These are phyloP conservation scores for Nannobrachium achirus DNA, from an alignment of 2,113 vertebrate species.

Conservation along the genomic window DNA sequence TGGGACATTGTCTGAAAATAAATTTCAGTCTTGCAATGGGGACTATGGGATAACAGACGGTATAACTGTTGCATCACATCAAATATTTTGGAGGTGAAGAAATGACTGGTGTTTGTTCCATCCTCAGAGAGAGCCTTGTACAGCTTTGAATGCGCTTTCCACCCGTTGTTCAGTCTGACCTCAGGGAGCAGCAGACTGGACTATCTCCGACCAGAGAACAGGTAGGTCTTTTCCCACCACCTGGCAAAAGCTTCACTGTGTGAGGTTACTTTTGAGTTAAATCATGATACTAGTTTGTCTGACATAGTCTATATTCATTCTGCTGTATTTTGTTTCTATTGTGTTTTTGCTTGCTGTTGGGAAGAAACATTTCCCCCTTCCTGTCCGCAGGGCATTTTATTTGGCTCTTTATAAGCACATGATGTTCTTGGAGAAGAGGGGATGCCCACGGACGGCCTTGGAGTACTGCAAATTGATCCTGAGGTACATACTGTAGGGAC, in stretches of 20 bases:
- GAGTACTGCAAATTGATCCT: constrained; percentile 97
- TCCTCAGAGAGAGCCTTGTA: constrained; percentile 89
- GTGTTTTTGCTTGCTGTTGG: no score
- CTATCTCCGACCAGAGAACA: constrained; percentile 93
- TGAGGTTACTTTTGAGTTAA: constrained; percentile 4
- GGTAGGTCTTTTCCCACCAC: constrained; percentile 71
- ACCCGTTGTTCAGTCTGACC: constrained; percentile 94
- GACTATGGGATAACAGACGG: no score
- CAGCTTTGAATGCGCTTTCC: constrained; percentile 94
- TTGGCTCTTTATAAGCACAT: constrained; percentile 95
- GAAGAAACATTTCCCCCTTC: neutral
- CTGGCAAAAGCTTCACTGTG: neutral
- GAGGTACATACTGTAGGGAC: constrained; percentile 81
- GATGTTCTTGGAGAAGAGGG: constrained; percentile 94
- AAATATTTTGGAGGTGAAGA: no score
- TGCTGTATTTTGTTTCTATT: no score
- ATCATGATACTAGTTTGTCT: constrained; percentile 7
- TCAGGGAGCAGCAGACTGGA: constrained; percentile 90
- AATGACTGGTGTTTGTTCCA: neutral
- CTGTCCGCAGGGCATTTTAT: constrained; percentile 88
- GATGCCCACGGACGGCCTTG: constrained; percentile 93
- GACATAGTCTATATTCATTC: no score
- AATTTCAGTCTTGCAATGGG: no score
- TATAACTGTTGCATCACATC: no score
- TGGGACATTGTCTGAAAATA: no score